Percentiles rank a stretch among this genome's conserved stretches.
phyloP scores from a whole-genome alignment of 2,888 invertebrate genomes.

The Sinhomidia bicolor region DNA sequence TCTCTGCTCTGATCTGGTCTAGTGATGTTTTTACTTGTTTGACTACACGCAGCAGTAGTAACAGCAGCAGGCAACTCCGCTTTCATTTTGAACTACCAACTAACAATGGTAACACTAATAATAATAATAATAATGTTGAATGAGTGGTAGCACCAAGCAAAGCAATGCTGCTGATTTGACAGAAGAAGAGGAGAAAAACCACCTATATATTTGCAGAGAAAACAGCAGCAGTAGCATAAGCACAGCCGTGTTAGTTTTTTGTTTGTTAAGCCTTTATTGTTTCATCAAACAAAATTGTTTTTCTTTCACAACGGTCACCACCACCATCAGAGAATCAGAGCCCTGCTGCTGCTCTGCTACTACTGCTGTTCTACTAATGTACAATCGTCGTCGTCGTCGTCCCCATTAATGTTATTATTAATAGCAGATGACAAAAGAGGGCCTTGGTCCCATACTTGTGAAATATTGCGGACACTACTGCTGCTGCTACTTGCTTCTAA shows the following conservation, averaged over 20 bases:
- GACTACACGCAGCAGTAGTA: no score
- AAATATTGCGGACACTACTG: neutral
- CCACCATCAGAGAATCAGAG: no score
- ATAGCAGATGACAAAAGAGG: neutral
- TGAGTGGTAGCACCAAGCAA: no score
- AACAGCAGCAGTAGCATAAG: no score
- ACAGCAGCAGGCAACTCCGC: no score
- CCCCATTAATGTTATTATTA: neutral
- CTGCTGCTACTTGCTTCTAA: neutral
- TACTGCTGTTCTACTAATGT: neutral
- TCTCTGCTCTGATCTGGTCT: no score
- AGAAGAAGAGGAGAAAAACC: no score
- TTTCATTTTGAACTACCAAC: no score
- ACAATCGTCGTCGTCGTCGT: neutral
- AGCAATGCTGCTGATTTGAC: no score
- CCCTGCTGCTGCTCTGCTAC: neutral
- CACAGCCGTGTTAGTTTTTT: neutral
- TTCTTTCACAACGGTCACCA: neutral
- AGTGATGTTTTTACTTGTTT: no score
- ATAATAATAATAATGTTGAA: no score
- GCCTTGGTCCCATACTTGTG: neutral
- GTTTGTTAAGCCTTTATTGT: neutral
- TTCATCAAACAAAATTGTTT: slow-evolving; percentile 22
- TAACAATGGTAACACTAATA: no score
- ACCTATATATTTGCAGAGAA: neutral